Evolutionary conservation across 2,888 invertebrate genomes (phyloP).

Genomic region (Leptarthrus brevirostris): DNA sequence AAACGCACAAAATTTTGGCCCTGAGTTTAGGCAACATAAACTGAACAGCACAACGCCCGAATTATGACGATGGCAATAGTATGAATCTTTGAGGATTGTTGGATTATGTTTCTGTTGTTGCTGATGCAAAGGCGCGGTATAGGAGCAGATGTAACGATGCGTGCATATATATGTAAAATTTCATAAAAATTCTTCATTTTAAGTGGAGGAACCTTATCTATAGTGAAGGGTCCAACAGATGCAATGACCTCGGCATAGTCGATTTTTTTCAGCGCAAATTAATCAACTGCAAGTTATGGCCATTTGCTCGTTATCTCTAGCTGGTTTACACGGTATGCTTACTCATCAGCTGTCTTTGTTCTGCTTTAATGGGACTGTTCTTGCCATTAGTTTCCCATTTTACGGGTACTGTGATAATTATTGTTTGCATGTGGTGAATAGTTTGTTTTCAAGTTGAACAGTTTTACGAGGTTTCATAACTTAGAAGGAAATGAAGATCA

Average conservation of each 20-base stretch:
- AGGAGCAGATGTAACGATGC: not conserved
- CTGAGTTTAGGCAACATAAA: not conserved
- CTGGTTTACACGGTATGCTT: not conserved
- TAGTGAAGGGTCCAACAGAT: constrained; percentile 28
- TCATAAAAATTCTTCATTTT: not conserved
- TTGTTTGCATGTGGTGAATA: too few species aligned
- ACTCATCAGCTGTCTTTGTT: constrained; percentile 1
- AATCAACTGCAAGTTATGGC: not conserved
- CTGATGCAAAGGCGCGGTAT: not conserved
- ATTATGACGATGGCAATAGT: not conserved
- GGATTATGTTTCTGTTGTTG: not conserved
- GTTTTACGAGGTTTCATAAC: too few species aligned
- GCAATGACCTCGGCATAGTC: constrained; percentile 29
- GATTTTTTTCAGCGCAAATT: constrained; percentile 34
- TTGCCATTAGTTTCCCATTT: not conserved
- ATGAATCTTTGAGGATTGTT: not conserved
- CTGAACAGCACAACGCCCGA: not conserved
- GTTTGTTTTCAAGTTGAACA: too few species aligned
- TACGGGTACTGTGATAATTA: too few species aligned
- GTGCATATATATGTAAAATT: not conserved
- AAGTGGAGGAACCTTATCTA: constrained; percentile 19
- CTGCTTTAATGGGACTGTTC: not conserved
- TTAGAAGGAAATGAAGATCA: too few species aligned
- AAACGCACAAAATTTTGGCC: constrained; percentile 33
- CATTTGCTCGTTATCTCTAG: constrained; percentile 4